Evolutionary conservation across 2,888 invertebrate genomes (phyloP).

Genomic region (Drosophila greeni): DNA sequence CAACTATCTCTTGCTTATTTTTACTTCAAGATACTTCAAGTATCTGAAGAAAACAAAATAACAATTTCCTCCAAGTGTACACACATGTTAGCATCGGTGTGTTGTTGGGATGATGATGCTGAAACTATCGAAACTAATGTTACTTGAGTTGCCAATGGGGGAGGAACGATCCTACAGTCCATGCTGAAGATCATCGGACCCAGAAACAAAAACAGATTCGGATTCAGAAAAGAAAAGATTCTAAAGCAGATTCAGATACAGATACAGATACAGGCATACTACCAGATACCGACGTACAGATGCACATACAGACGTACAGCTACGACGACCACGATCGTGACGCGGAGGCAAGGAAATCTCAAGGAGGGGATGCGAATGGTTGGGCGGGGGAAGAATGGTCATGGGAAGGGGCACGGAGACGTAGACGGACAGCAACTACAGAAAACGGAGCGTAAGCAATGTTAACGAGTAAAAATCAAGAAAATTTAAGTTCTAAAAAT

Average conservation of each 20-base stretch:
- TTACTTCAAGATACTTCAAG: too few relatives aligned
- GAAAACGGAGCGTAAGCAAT: constrained; percentile 69
- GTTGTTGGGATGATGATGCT: constrained; percentile 5
- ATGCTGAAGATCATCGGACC: constrained; percentile 39
- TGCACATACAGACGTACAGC: constrained; percentile 32
- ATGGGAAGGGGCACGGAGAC: not conserved
- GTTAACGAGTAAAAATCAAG: constrained; percentile 72
- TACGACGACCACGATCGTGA: constrained; percentile 53
- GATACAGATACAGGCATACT: constrained; percentile 26
- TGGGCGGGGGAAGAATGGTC: not conserved
- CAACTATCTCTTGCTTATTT: not conserved
- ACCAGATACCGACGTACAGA: constrained; percentile 29
- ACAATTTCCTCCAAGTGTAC: constrained; percentile 7
- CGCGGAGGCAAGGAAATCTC: constrained; percentile 30
- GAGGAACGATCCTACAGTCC: constrained; percentile 52
- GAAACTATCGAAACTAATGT: constrained; percentile 59
- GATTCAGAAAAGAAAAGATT: constrained; percentile 25
- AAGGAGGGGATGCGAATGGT: constrained; percentile 10
- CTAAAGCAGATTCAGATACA: constrained; percentile 22
- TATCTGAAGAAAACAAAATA: not conserved
- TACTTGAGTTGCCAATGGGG: constrained; percentile 54
- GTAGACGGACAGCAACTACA: constrained; percentile 46
- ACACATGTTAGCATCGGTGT: constrained; percentile 31
- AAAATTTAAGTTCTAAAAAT: constrained; percentile 73
- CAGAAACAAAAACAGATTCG: constrained; percentile 29